Evolutionary conservation across 2,113 vertebrate genomes (phyloP), one percentile per base, ranked within the genome.

Genomic region (Promerops cafer): DNA sequence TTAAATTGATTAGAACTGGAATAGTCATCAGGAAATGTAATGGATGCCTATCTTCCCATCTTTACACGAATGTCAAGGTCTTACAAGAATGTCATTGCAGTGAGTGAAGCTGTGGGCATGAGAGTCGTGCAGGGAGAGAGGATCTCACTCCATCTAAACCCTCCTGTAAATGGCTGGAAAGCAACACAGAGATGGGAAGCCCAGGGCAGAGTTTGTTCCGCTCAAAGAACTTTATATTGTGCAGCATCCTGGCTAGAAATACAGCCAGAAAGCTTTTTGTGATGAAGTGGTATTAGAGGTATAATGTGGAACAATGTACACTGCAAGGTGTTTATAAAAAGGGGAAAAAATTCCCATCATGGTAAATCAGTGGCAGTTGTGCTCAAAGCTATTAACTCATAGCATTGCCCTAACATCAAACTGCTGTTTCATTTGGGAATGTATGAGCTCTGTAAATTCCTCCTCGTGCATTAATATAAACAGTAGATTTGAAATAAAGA

Each of bases 241-340:
- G 82, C 70, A 95, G 42, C 66, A 37, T 66, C 27, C 47, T 10
- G 12, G 52, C 23, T 52, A 83, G n/a, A 81, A 91, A 65, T 83
- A 91, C 65, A 80, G 56, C 27, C 57, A 79, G 86, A 39, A 96
- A 93, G 35, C 40, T 93, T 63, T 94, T 93, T 64, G 77, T 88
- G 81, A 79, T 86, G 63, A 94, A 69, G 78, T 90, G 44, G 30
- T 71, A 66, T 83, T 93, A 88, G 83, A 90, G 84, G 47, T 53
- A 85, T 64, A 61, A 96, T 45, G 44, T 75, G 69, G 66, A 75
- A 77, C 75, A 93, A 57, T 45, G 45, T 78, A 75, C 28, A 47
- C 63, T 77, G 56, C 24, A 49, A 96, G 68, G 45, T 23, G 47
- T 89, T 98, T 93, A 88, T 94, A 82, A 94, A 83, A 96, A 88